Evolutionary conservation across 2,113 vertebrate species (phyloP).

Genomic region (Mugil cephalus): DNA sequence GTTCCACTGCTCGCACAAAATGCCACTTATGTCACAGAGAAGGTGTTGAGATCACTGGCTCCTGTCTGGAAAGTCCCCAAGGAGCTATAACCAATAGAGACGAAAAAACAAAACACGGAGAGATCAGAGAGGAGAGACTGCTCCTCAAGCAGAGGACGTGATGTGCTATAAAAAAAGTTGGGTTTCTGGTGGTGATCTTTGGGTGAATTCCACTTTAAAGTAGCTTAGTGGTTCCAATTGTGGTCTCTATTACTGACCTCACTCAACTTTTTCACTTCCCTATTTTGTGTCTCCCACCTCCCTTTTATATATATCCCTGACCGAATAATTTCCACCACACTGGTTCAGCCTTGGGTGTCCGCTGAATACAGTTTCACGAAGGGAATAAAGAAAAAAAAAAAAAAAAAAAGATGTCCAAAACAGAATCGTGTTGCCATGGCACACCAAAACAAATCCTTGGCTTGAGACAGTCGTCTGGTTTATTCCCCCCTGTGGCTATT

Average conservation of each 20-base stretch:
- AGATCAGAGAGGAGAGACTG: slow-evolving; percentile 17
- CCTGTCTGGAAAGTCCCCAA: slow-evolving; percentile 16
- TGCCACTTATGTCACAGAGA: slow-evolving; percentile 33
- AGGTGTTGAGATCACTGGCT: slow-evolving; percentile 31
- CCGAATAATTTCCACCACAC: slow-evolving; percentile 59
- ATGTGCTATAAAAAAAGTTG: slow-evolving; percentile 59
- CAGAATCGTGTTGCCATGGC: slow-evolving; percentile 77
- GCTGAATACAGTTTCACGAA: slow-evolving; percentile 38
- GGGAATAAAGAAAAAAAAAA: slow-evolving; percentile 42
- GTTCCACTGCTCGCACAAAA: slow-evolving; percentile 49
- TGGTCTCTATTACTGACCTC: slow-evolving; percentile 58
- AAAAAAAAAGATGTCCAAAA: slow-evolving; percentile 63
- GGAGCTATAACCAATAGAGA: slow-evolving; percentile 36
- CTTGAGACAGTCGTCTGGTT: slow-evolving; percentile 52
- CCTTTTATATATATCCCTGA: slow-evolving; percentile 34
- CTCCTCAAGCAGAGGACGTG: slow-evolving; percentile 15
- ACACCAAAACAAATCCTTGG: slow-evolving; percentile 77
- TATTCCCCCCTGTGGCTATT: slow-evolving; percentile 49
- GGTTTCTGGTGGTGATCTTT: slow-evolving; percentile 48
- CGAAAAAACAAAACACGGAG: slow-evolving; percentile 43
- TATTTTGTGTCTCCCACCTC: slow-evolving; percentile 9
- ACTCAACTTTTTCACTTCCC: slow-evolving; percentile 27
- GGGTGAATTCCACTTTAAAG: slow-evolving; percentile 54
- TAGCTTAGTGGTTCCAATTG: slow-evolving; percentile 45
- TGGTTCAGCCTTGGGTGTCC: slow-evolving; percentile 20